These are phyloP conservation scores for Pseudocheirus occidentalis DNA, from an alignment of 2,797 vertebrate species.

Conservation along the genomic window DNA sequence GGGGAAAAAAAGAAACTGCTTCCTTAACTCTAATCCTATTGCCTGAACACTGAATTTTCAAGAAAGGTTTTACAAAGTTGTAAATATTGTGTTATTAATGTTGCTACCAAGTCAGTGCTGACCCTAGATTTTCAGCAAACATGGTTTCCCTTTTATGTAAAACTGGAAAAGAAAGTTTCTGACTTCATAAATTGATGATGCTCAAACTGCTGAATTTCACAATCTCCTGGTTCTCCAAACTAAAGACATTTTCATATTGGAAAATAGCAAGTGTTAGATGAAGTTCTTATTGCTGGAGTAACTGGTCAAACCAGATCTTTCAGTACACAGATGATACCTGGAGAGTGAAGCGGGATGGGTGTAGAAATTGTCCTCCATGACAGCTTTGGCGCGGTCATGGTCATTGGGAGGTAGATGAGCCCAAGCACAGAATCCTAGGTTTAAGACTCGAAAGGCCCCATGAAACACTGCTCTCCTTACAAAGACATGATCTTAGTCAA, in stretches of 20 bases:
- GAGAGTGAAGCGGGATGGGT: background rate
- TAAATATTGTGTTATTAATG: constrained; percentile 24
- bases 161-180: constrained; percentile 52
- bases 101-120: constrained; percentile 51
- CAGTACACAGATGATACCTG: background rate
- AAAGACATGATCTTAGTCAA: background rate
- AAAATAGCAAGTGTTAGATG: background rate
- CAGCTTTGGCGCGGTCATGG: background rate
- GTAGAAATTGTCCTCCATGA: background rate
- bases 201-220: constrained; percentile 45
- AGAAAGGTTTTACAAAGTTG: background rate
- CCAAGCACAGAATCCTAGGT: background rate
- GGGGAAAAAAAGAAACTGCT: background rate
- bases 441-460: background rate
- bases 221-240: constrained; percentile 25
- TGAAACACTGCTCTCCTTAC: background rate
- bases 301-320: background rate
- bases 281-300: constrained; percentile 16
- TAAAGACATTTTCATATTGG: constrained; percentile 31
- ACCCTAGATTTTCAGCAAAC: constrained; percentile 43
- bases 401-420: background rate
- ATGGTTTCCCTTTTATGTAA: constrained; percentile 39
- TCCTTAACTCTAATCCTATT: constrained; percentile 56
- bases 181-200: background rate
- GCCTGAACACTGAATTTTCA: constrained; percentile 52